Conservation (phyloP, 2,888 invertebrate species). For the Tethea ocularis region DNA sequence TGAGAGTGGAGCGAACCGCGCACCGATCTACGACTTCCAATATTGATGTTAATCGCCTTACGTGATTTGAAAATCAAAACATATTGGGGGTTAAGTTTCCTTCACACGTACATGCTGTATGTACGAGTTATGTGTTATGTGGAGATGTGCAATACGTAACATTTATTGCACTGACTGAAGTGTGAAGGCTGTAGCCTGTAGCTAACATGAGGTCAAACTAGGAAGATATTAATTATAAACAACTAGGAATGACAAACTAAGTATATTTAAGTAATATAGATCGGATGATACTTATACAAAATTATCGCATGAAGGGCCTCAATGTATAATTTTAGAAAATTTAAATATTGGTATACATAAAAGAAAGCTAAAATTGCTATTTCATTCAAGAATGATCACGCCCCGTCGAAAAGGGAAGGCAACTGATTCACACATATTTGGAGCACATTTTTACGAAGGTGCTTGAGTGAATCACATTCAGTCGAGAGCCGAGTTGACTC, state of each 20-base stretch:
- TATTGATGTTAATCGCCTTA: conserved; percentile 51
- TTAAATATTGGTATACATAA: not conserved
- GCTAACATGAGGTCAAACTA: not conserved
- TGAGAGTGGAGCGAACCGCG: conserved; percentile 13
- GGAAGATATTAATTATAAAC: too few species aligned
- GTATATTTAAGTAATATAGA: too few species aligned
- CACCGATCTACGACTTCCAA: conserved; percentile 24
- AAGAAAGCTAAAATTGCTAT: conserved; percentile 12
- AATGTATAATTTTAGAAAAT: not conserved
- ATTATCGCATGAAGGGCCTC: too few species aligned
- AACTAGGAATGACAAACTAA: not conserved
- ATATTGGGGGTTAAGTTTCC: conserved; percentile 17
- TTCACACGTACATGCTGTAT: conserved; percentile 17
- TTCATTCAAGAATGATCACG: conserved; percentile 12
- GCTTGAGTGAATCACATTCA: conserved; percentile 21
- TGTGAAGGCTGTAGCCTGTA: not conserved
- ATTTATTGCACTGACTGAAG: not conserved
- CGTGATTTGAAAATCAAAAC: conserved; percentile 35
- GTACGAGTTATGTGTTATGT: too few species aligned
- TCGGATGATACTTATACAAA: too few species aligned
- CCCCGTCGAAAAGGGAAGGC: not conserved
- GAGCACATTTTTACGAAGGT: conserved; percentile 5
- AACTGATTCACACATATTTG: conserved; percentile 12
- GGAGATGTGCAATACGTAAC: conserved; percentile 7
- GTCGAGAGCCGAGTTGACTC: conserved; percentile 9